Evolutionary conservation across 2,113 vertebrate species (phyloP).

Genomic region (Pseudopipra pipra): DNA sequence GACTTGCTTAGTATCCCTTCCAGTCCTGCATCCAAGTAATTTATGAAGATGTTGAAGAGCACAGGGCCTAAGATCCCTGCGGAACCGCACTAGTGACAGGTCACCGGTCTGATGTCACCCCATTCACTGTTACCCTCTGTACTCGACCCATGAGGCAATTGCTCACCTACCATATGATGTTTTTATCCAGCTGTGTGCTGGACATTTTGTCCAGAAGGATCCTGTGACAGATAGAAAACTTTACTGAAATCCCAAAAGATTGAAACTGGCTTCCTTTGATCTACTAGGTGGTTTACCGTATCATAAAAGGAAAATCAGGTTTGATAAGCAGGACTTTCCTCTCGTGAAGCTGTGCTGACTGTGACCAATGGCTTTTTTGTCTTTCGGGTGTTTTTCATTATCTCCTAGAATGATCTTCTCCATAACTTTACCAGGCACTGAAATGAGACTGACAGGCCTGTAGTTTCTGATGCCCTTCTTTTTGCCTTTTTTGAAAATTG

Average conservation of each 20-base stretch:
- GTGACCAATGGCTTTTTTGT: neutral
- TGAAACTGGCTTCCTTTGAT: too few species aligned
- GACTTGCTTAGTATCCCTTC: neutral
- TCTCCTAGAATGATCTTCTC: neutral
- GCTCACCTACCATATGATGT: neutral
- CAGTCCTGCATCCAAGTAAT: neutral
- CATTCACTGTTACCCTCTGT: too few species aligned
- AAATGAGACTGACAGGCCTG: neutral
- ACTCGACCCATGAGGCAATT: accelerated
- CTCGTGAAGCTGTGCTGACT: neutral
- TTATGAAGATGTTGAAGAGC: neutral
- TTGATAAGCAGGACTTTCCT: neutral
- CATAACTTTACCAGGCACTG: neutral
- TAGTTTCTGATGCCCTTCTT: neutral
- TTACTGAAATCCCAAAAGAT: neutral
- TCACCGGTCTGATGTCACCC: neutral
- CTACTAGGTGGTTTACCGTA: too few species aligned
- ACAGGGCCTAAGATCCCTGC: accelerated
- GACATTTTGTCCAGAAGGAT: neutral
- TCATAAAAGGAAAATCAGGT: neutral
- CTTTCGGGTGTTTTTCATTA: neutral
- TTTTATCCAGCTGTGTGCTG: neutral
- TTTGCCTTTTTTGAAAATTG: neutral
- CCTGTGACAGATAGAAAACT: neutral
- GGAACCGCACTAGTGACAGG: neutral